Conservation (phyloP, 2,888 invertebrate genomes). For the Corbicula japonica region DNA sequence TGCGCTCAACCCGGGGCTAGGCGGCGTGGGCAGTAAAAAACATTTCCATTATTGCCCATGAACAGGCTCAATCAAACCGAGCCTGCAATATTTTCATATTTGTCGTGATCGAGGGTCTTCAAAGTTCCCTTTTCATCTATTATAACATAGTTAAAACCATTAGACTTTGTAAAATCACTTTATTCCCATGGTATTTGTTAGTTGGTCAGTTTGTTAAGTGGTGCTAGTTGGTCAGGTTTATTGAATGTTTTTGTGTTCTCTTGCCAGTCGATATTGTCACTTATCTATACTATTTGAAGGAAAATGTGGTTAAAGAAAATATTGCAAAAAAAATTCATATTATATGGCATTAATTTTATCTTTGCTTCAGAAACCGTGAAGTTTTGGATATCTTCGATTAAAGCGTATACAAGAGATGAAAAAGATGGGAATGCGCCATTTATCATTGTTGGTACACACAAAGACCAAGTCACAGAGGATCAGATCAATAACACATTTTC, state of each 20-base stretch:
- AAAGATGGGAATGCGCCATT: slow-evolving; percentile 29
- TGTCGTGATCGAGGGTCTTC: no score
- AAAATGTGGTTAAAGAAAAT: background rate
- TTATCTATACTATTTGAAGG: background rate
- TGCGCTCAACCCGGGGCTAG: no score
- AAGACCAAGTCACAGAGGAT: slow-evolving; percentile 27
- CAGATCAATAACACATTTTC: slow-evolving; percentile 1
- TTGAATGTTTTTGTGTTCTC: background rate
- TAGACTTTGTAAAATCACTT: background rate
- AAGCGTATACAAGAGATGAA: slow-evolving; percentile 32
- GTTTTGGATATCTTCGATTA: slow-evolving; percentile 47
- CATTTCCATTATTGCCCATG: no score
- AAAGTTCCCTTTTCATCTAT: no score
- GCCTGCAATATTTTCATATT: no score
- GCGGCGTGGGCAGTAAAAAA: no score
- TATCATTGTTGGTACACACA: slow-evolving; percentile 49
- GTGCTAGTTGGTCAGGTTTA: background rate
- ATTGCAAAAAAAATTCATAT: background rate
- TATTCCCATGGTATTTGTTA: background rate
- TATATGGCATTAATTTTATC: background rate
- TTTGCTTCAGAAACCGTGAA: slow-evolving; percentile 40
- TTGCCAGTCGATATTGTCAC: background rate
- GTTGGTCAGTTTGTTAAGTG: background rate
- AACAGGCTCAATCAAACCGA: no score
- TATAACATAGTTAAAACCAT: no score